These are phyloP conservation scores for Columba livia DNA, from an alignment of 2,113 vertebrate species.

Conservation along the genomic window DNA sequence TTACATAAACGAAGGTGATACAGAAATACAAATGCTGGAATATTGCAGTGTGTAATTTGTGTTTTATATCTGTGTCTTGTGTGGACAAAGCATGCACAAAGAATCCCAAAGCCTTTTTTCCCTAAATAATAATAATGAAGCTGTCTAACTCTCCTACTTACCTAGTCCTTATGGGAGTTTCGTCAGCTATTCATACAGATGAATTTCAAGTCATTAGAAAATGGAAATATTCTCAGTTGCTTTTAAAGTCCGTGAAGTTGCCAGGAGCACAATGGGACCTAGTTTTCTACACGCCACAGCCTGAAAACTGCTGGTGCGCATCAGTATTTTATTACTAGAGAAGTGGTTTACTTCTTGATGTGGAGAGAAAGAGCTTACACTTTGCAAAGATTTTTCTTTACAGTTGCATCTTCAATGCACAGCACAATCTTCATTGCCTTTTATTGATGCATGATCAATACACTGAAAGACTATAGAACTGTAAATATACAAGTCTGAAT, in stretches of 20 bases:
- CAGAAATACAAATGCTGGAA: background rate
- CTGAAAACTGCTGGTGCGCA: background rate
- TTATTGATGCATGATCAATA: background rate
- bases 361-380: background rate
- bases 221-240: background rate
- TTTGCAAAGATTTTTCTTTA: background rate
- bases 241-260: background rate
- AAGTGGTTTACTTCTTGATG: background rate
- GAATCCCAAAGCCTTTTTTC: background rate
- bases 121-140: background rate
- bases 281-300: background rate
- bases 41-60: background rate
- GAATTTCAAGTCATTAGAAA: background rate
- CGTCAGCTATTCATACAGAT: background rate
- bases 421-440: background rate
- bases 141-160: background rate
- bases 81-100: background rate
- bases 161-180: background rate
- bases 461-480: background rate
- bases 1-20: background rate
- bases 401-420: background rate
- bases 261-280: background rate
- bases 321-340: background rate
- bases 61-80: background rate
- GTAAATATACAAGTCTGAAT: background rate